Conservation (phyloP, 2,797 vertebrate species). For the Euphonia xanthogaster region DNA sequence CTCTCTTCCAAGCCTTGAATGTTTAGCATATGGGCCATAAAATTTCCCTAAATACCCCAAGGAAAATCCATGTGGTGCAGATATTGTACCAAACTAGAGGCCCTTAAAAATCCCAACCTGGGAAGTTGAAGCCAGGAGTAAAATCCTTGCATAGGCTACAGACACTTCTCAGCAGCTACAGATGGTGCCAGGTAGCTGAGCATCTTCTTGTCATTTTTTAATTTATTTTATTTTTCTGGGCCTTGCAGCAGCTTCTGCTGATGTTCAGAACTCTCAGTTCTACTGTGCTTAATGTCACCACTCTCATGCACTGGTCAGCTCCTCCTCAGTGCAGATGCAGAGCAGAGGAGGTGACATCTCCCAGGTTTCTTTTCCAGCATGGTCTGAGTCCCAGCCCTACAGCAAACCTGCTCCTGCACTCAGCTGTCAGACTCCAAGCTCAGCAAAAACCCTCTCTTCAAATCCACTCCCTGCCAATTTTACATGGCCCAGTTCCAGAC, state of each 20-base stretch:
- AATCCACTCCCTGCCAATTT: not conserved
- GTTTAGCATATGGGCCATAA: conserved; percentile 39
- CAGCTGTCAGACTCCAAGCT: not conserved
- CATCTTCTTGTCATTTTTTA: not conserved
- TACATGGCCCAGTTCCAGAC: not conserved
- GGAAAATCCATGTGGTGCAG: not conserved
- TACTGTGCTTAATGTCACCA: not conserved
- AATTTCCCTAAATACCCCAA: not conserved
- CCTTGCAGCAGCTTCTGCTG: not conserved
- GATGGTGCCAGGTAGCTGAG: not conserved
- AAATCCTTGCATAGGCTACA: not conserved
- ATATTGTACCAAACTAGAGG: not conserved
- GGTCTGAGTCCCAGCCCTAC: not conserved
- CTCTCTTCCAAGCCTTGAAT: not conserved
- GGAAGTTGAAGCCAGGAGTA: not conserved
- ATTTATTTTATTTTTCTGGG: not conserved
- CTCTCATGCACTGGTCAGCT: not conserved
- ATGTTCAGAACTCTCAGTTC: not conserved
- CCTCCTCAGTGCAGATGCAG: not conserved
- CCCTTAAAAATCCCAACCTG: not conserved
- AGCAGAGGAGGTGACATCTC: not conserved
- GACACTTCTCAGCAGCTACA: not conserved
- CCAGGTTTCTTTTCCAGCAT: not conserved
- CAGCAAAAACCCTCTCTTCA: not conserved
- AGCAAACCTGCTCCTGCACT: not conserved